phyloP scores from a whole-genome alignment of 2,113 vertebrate species.

The Platichthys stellatus region DNA sequence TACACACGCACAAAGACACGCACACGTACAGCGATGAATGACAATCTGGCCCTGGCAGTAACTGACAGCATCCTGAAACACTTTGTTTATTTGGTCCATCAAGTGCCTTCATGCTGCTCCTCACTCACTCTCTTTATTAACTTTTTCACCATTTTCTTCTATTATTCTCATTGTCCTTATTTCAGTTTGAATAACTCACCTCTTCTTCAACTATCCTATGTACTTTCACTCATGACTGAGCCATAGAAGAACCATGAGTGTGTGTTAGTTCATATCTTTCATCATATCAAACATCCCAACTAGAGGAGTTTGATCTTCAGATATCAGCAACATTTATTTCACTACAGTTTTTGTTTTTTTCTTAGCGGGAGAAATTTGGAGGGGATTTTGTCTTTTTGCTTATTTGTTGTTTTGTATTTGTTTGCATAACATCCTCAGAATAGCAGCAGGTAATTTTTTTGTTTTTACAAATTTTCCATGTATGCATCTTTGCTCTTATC shows the following conservation, averaged over 20 bases:
- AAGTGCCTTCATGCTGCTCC: neutral
- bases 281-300: neutral
- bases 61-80: slow-evolving; percentile 33
- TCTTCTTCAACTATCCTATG: too few species aligned
- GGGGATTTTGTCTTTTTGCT: neutral
- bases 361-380: neutral
- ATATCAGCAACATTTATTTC: neutral
- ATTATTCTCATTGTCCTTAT: neutral
- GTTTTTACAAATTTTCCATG: slow-evolving; percentile 28
- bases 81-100: slow-evolving; percentile 36
- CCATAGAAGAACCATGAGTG: neutral
- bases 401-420: neutral
- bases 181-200: neutral
- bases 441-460: too few species aligned
- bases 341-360: neutral
- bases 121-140: neutral
- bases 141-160: neutral
- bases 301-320: slow-evolving; percentile 1
- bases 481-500: slow-evolving; percentile 32
- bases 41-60: slow-evolving; percentile 31
- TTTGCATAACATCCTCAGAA: slow-evolving; percentile 2
- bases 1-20: slow-evolving; percentile 15
- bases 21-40: slow-evolving; percentile 42
- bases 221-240: neutral
- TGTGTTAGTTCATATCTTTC: neutral